Evolutionary conservation across 37 sponge, comb jelly and placozoan genomes (phyloP).

Genomic region (Geodia barretti): DNA sequence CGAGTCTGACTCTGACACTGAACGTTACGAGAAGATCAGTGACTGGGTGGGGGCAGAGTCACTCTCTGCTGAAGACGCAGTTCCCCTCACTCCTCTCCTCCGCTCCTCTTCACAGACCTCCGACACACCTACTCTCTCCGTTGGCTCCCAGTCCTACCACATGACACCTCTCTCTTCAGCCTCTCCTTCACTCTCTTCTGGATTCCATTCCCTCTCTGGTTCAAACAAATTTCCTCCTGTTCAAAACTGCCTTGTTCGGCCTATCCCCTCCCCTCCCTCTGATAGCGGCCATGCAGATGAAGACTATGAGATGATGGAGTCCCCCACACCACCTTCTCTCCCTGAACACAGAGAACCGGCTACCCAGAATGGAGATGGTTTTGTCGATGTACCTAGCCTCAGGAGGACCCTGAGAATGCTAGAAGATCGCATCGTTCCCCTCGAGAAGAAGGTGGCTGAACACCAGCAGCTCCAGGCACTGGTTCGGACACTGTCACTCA

Average conservation of each 20-base stretch:
- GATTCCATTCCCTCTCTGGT: neutral
- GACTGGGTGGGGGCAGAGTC: neutral
- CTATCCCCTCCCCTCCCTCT: neutral
- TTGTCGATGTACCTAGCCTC: neutral
- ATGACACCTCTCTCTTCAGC: neutral
- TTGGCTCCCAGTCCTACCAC: too few relatives aligned
- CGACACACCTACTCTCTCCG: neutral
- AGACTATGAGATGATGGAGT: neutral
- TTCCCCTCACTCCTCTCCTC: neutral
- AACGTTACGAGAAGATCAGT: neutral
- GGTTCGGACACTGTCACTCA: neutral
- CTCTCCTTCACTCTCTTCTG: neutral
- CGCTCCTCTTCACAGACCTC: too few relatives aligned
- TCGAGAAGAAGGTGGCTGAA: neutral
- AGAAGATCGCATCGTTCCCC: neutral
- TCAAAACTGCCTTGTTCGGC: too few relatives aligned
- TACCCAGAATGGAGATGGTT: neutral
- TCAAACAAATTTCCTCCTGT: too few relatives aligned
- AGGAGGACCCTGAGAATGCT: neutral
- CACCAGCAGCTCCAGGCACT: neutral
- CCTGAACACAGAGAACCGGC: neutral
- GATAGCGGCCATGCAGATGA: neutral
- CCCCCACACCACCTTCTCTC: neutral
- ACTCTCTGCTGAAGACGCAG: neutral
- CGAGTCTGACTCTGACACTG: neutral